Base-by-base conservation (phyloP, 1,140 invertebrate genomes). In the Drosophila jambulina region DNA sequence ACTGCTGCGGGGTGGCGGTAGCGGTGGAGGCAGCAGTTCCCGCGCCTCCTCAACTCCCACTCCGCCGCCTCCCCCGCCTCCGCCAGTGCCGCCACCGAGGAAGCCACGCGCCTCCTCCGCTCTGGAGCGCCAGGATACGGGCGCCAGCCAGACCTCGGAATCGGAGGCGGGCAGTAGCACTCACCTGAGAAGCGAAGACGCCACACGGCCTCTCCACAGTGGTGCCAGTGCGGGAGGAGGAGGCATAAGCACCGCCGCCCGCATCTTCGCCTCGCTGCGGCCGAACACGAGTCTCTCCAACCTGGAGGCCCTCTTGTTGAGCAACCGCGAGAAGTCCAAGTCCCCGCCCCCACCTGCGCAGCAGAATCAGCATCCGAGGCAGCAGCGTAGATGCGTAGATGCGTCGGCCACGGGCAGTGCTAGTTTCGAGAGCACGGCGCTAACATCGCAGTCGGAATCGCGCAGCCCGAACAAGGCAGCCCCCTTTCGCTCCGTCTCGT, bases 401-500 rank as follows among this genome's bases (percentile, higher is more conserved):
- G 93, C 77, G 92, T 93, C 74, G 91, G 93, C 79, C 93, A 92
- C 76, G 87, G 59, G 34, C 71, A 80, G 91, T 92, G 63, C 32
- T 76, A 83, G 91, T 92, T 75, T 74, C 64, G 77, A 84, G 48
- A 83, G 76, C 78, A 78, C 78, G 51, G 67, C 84, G 64, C 91
- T 91, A 59, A 46, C 91, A 46, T 85, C 93, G n/a, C 94, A 94
- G 79, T 93, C 94, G 21, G 94, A 95, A 71, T 93, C 94, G 36
- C 93, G 94, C 38, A 93, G 93, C 13, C 93, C 94, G 10, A 95
- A 95, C 77, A 94, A 94, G 58, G 94, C 93, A 40, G 94, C 95
- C 45, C 95, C 96, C 4, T 96, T 95, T 76, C 94, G 97, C 29
- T 97, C 96, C 82, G 96, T 96, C 7, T 97, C 97, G 12, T 97